A percentile compares a stretch with the other conserved stretches of the same genome.
These are phyloP conservation scores for Phylloscopus collybita DNA, from an alignment of 2,797 vertebrate genomes.

Conservation along the genomic window DNA sequence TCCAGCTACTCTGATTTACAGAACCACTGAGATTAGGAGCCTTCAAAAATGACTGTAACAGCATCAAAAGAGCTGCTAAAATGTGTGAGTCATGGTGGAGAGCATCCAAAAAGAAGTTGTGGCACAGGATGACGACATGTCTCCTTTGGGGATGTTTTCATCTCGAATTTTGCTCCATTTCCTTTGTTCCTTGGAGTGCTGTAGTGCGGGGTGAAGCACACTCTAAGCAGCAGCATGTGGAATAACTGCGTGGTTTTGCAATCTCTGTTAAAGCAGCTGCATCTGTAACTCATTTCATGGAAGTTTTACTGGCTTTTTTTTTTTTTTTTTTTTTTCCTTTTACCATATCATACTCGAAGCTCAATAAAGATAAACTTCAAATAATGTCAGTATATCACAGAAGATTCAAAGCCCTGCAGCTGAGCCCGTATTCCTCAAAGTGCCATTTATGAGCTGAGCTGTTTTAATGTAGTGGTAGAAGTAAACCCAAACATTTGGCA, in stretches of 20 bases:
- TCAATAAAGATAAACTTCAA: slow-evolving; percentile 40
- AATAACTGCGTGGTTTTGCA: background rate
- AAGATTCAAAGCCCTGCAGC: slow-evolving; percentile 2
- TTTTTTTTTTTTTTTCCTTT: background rate
- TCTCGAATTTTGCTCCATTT: background rate
- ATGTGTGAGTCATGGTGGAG: background rate
- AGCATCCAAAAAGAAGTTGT: background rate
- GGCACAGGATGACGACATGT: background rate
- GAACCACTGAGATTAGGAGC: background rate
- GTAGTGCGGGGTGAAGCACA: background rate
- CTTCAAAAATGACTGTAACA: background rate
- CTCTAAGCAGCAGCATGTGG: background rate
- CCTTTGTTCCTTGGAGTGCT: background rate
- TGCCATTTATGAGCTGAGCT: slow-evolving; percentile 18
- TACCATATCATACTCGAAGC: background rate
- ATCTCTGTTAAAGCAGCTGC: background rate
- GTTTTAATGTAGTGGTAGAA: background rate
- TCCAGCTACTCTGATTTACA: background rate
- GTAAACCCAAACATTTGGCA: background rate
- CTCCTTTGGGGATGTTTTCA: background rate
- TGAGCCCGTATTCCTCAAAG: slow-evolving; percentile 5
- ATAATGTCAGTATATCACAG: background rate
- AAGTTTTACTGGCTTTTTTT: background rate
- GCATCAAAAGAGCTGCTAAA: background rate
- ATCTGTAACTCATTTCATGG: slow-evolving; percentile 22